A percentile compares a stretch with the other conserved stretches of the same genome.
These are phyloP conservation scores for Portevinia maculata DNA, from an alignment of 2,888 invertebrate genomes.

Conservation along the genomic window DNA sequence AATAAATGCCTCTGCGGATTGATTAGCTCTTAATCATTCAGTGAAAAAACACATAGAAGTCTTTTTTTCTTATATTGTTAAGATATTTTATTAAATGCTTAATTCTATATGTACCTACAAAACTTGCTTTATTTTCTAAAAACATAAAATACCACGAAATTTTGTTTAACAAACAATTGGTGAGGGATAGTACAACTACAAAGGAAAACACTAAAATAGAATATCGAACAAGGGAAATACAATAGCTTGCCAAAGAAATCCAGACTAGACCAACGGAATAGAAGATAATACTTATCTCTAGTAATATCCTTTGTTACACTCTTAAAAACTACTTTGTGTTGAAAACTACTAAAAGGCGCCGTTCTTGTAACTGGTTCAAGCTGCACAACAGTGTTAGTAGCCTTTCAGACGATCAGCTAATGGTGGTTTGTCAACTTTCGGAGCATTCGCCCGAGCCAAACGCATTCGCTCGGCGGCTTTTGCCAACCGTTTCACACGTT, in stretches of 20 bases:
- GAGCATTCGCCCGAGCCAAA: conserved; percentile 80
- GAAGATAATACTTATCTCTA: conserved; percentile 62
- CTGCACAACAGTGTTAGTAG: conserved; percentile 76
- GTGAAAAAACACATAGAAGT: neutral
- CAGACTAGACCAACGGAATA: conserved; percentile 67
- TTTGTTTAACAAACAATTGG: conserved; percentile 60
- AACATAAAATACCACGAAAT: conserved; percentile 64
- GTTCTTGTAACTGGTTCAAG: conserved; percentile 32
- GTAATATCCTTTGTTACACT: conserved; percentile 58
- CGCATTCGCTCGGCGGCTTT: conserved; percentile 83
- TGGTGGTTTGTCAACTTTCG: conserved; percentile 82
- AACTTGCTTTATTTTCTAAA: conserved; percentile 56
- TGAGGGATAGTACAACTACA: conserved; percentile 12
- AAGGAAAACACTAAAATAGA: conserved; percentile 50
- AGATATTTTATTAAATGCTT: conserved; percentile 72
- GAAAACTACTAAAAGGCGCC: conserved; percentile 70
- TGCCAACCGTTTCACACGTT: conserved; percentile 81
- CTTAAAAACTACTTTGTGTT: conserved; percentile 68
- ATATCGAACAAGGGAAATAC: conserved; percentile 45
- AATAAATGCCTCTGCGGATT: too few species aligned
- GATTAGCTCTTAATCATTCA: too few species aligned
- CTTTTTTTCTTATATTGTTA: conserved; percentile 35
- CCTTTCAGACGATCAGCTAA: conserved; percentile 82
- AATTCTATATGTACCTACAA: conserved; percentile 65
- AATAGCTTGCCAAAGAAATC: conserved; percentile 62